A percentile compares a stretch with the other conserved stretches of the same genome.
Conservation (phyloP, 2,888 invertebrate species). For the Syrista parreyssii region DNA sequence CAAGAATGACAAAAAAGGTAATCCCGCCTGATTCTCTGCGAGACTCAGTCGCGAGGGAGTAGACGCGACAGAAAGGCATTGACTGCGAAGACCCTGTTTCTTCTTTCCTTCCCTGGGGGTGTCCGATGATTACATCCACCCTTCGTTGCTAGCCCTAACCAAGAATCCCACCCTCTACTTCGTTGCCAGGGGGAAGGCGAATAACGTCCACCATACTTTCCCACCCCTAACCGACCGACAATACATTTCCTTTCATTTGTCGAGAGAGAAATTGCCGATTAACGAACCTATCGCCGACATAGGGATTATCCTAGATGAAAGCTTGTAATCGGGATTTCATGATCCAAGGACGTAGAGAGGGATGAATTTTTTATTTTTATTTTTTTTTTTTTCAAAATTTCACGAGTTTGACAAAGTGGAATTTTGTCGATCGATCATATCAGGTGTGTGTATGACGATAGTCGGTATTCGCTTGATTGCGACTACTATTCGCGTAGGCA, state of each 20-base stretch:
- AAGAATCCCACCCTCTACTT: background rate
- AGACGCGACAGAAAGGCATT: slow-evolving; percentile 45
- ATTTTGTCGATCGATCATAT: too few relatives aligned
- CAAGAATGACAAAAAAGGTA: slow-evolving; percentile 57
- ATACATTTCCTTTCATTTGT: background rate
- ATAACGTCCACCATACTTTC: background rate
- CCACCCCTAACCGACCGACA: background rate
- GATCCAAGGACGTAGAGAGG: background rate
- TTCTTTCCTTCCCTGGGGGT: slow-evolving; percentile 39
- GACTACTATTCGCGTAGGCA: background rate
- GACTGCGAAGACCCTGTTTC: slow-evolving; percentile 46
- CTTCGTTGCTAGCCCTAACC: slow-evolving; percentile 23
- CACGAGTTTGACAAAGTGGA: background rate
- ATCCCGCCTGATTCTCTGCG: slow-evolving; percentile 42
- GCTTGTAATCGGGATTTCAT: background rate
- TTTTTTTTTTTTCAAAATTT: background rate
- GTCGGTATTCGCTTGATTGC: background rate
- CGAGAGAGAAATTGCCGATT: background rate
- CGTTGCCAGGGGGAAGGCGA: background rate
- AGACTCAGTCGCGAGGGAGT: slow-evolving; percentile 41
- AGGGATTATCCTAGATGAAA: background rate
- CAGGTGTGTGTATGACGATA: background rate
- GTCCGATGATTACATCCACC: slow-evolving; percentile 46
- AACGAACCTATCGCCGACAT: background rate
- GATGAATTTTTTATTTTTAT: background rate